These are phyloP conservation scores for Acanthococcus lagerstroemiae DNA, from an alignment of 2,888 invertebrate species.

Conservation along the genomic window DNA sequence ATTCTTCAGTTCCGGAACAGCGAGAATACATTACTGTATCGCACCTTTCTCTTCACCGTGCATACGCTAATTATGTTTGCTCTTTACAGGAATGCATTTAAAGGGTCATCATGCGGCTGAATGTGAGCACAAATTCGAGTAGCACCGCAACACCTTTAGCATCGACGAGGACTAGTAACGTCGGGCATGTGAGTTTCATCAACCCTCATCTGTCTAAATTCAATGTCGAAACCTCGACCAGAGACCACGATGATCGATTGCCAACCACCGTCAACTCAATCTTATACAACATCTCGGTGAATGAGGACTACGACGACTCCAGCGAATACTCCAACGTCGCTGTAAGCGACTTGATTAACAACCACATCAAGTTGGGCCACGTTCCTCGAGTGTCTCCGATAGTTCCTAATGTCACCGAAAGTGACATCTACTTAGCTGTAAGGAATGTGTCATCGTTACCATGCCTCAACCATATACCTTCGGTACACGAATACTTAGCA, in stretches of 20 bases:
- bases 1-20: too few species aligned
- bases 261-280: constrained; percentile 5
- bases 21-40: too few species aligned
- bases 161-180: background rate
- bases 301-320: constrained; percentile 9
- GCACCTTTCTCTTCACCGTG: too few species aligned
- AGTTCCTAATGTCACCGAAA: constrained; percentile 14
- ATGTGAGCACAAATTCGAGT: background rate
- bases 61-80: too few species aligned
- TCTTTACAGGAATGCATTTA: background rate
- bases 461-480: constrained; percentile 15
- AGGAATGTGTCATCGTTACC: constrained; percentile 15
- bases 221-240: background rate
- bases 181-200: background rate
- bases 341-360: constrained; percentile 6
- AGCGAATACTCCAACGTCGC: background rate
- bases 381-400: background rate
- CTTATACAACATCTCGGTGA: constrained; percentile 5
- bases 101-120: background rate
- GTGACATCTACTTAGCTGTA: background rate
- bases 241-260: background rate
- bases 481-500: constrained; percentile 18
- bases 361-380: background rate
- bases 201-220: background rate
- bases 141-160: background rate